Base-by-base conservation (phyloP, 2,113 vertebrate species). In the Sander lucioperca region DNA sequence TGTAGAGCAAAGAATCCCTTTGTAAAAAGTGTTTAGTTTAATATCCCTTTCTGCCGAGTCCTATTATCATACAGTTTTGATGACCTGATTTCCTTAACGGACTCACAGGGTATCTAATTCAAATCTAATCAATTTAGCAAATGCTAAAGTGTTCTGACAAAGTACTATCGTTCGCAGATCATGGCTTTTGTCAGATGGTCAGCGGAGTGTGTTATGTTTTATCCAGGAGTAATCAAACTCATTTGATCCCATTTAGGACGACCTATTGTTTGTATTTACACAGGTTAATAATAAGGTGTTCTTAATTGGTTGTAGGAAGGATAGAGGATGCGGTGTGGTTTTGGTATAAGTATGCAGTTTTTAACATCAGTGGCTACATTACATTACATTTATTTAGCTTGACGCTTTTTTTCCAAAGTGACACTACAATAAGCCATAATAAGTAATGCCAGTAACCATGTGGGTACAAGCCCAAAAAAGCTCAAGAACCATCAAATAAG, bases 71-170 rank as follows among this genome's bases (percentile, higher is more conserved):
- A 75, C 67, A 57, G 59, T 84, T 72, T 69, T 74, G 75, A 86
- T 13, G 33, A 69, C 76, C 77, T 50, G 79, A 85, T 59, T 83
- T 73, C 33, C 56, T 82, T 61, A 76, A 79, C 73, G 73, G 75
- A 75, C 81, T 80, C 33, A 1, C 43, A 54, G 65, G 79, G 62
- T 73, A 73, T 78, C 73, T 89, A 85, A 86, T 88, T 84, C 63
- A 82, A 82, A 88, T 84, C 48, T 43, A 84, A 87, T 89, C 76
- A 73, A 13, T 82, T 86, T 74, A 74, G 56, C 58, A 61, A 21
- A 70, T 66, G 56, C 50, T n/a, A n/a, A 23, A 77, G 80, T 77
- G 62, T 69, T 87, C 70, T 3, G 25, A 3, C 69, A 68, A 58
- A 73, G 63, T 51, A 69, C 71, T 30, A 27, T 82, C 76, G 33